Conservation (phyloP, 2,888 invertebrate genomes). For the Argynnis bischoffii region DNA sequence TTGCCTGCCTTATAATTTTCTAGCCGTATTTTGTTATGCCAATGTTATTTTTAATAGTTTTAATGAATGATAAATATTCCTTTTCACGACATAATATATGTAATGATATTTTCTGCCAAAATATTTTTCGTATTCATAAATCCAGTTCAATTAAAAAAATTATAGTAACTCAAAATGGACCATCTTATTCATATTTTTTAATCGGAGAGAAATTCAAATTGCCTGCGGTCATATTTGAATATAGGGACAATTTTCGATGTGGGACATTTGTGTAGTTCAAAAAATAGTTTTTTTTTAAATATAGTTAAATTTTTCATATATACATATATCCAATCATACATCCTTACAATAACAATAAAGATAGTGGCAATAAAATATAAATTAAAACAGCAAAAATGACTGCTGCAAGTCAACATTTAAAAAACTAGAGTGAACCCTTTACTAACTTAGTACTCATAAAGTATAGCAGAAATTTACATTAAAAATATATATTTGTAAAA, state of each 20-base stretch:
- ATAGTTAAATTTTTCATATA: neutral
- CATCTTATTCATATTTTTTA: slow-evolving; percentile 8
- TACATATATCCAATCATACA: neutral
- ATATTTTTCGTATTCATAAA: neutral
- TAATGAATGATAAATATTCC: slow-evolving; percentile 1
- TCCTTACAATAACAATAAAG: too few relatives aligned
- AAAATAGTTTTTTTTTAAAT: neutral
- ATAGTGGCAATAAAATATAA: too few relatives aligned
- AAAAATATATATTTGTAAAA: too few relatives aligned
- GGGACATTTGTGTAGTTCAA: slow-evolving; percentile 4
- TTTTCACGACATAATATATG: neutral
- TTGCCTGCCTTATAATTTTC: slow-evolving; percentile 35
- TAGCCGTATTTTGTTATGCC: slow-evolving; percentile 29
- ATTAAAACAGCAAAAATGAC: too few relatives aligned
- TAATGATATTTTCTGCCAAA: too few relatives aligned
- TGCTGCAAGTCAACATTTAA: too few relatives aligned
- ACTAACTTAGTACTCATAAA: too few relatives aligned
- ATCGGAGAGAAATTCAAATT: neutral
- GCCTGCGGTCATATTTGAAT: slow-evolving; percentile 7
- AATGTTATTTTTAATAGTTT: slow-evolving; percentile 28
- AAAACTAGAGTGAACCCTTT: too few relatives aligned
- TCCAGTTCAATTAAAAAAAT: neutral
- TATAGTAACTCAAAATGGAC: neutral
- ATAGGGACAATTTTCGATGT: slow-evolving; percentile 7
- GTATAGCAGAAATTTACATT: too few relatives aligned